Evolutionary conservation across 2,888 invertebrate genomes (phyloP).

Genomic region (Parnassius smintheus): DNA sequence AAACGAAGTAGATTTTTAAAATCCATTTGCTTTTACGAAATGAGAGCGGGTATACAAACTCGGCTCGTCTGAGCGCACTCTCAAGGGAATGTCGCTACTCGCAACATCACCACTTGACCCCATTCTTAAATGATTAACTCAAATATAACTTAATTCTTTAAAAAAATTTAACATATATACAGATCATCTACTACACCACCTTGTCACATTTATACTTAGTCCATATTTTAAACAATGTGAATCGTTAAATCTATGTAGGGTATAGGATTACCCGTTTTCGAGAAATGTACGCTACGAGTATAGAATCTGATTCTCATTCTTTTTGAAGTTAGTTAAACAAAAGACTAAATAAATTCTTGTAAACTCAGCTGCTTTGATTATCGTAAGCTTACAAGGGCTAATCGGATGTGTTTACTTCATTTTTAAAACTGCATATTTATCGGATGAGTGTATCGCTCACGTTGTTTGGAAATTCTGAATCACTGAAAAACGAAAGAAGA

Average conservation of each 20-base stretch:
- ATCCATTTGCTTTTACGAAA: conserved; percentile 48
- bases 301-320: too few relatives aligned
- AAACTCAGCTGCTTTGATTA: too few relatives aligned
- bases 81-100: conserved; percentile 57
- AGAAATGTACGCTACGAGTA: too few relatives aligned
- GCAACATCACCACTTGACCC: conserved; percentile 55
- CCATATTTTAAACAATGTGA: too few relatives aligned
- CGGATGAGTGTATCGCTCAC: conserved; percentile 26
- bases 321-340: too few relatives aligned
- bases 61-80: conserved; percentile 33
- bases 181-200: conserved; percentile 38
- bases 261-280: too few relatives aligned
- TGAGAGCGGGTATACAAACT: conserved; percentile 31
- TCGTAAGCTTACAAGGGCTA: not conserved
- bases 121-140: conserved; percentile 68
- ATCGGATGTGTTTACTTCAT: not conserved
- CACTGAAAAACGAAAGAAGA: conserved; percentile 36
- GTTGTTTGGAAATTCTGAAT: conserved; percentile 42
- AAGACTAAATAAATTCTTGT: too few relatives aligned
- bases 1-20: conserved; percentile 32
- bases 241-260: too few relatives aligned
- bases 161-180: conserved; percentile 38
- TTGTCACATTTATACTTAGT: too few relatives aligned
- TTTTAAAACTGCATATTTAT: conserved; percentile 12
- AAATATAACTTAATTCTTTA: conserved; percentile 71